Evolutionary conservation across 92 coral and sea anemone genomes (phyloP).

Genomic region (Micromussa lordhowensis): DNA sequence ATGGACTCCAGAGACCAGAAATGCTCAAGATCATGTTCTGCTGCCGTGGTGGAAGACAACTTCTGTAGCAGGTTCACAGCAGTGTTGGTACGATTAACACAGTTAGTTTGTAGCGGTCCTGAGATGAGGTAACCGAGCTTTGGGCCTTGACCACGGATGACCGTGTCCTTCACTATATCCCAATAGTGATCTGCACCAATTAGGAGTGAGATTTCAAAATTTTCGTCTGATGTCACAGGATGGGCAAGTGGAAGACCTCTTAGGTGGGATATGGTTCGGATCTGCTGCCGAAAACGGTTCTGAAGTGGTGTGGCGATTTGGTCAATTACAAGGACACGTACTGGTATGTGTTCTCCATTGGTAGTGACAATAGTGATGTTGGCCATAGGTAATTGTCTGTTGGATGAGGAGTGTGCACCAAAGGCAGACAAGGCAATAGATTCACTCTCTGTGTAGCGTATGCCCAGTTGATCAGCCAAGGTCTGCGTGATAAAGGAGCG

Average conservation of each 20-base stretch:
- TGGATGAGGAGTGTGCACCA: conserved; percentile 23
- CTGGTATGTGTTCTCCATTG: conserved; percentile 44
- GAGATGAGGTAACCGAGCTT: conserved; percentile 50
- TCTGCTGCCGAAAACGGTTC: conserved; percentile 27
- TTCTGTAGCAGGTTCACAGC: too few relatives aligned
- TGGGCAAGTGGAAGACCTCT: conserved; percentile 61
- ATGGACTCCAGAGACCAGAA: conserved; percentile 60
- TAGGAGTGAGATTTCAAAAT: conserved; percentile 55
- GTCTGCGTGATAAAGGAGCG: conserved; percentile 58
- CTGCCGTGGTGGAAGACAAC: neutral
- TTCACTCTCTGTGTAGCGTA: conserved; percentile 3
- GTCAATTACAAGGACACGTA: conserved; percentile 49
- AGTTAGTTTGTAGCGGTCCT: too few relatives aligned
- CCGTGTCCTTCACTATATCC: conserved; percentile 60
- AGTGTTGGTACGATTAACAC: too few relatives aligned
- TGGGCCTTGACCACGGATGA: conserved; percentile 57
- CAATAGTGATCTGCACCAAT: conserved; percentile 75
- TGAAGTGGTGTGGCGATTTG: conserved; percentile 58
- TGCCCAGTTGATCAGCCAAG: conserved; percentile 55
- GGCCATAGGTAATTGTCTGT: neutral
- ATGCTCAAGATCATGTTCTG: conserved; percentile 50
- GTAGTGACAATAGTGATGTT: conserved; percentile 29
- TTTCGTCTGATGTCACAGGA: conserved; percentile 56
- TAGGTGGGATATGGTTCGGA: conserved; percentile 48
- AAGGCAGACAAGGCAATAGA: conserved; percentile 47